These are phyloP conservation scores for Tetragonula carbonaria DNA, from an alignment of 2,888 invertebrate genomes.

Conservation along the genomic window DNA sequence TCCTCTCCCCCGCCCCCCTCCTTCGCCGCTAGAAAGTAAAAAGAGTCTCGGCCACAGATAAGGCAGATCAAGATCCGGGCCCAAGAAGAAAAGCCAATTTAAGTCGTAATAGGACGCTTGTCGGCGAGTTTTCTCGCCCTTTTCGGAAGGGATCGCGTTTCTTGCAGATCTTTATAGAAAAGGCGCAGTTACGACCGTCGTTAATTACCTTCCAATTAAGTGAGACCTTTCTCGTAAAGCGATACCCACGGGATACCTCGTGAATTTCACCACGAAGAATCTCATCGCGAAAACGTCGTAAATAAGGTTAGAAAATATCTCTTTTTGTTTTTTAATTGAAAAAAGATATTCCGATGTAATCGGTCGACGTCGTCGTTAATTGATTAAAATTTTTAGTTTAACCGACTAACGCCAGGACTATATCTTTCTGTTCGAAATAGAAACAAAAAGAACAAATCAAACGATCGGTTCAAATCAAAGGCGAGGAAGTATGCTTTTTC, in stretches of 20 bases:
- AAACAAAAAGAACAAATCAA: no score
- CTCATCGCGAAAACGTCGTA: background rate
- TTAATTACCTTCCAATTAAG: conserved; percentile 48
- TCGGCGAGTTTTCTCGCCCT: conserved; percentile 49
- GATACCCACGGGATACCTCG: background rate
- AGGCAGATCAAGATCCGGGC: conserved; percentile 31
- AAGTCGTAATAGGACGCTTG: conserved; percentile 61
- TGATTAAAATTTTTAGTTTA: no score
- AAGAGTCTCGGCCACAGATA: conserved; percentile 31
- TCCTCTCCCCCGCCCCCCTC: background rate
- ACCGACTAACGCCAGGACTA: no score
- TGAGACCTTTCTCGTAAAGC: background rate
- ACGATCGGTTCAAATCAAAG: no score
- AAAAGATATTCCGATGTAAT: no score
- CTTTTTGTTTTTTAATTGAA: no score
- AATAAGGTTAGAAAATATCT: conserved; percentile 16
- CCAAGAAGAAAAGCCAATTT: conserved; percentile 57
- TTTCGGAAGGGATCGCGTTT: conserved; percentile 27
- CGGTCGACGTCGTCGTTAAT: no score
- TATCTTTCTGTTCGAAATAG: no score
- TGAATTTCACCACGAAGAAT: conserved; percentile 28
- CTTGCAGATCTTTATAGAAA: conserved; percentile 26
- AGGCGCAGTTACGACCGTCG: conserved; percentile 15
- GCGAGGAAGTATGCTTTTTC: no score
- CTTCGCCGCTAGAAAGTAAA: conserved; percentile 12